Base-by-base conservation (phyloP, 2,113 vertebrate species). In the Calyptomena viridis region DNA sequence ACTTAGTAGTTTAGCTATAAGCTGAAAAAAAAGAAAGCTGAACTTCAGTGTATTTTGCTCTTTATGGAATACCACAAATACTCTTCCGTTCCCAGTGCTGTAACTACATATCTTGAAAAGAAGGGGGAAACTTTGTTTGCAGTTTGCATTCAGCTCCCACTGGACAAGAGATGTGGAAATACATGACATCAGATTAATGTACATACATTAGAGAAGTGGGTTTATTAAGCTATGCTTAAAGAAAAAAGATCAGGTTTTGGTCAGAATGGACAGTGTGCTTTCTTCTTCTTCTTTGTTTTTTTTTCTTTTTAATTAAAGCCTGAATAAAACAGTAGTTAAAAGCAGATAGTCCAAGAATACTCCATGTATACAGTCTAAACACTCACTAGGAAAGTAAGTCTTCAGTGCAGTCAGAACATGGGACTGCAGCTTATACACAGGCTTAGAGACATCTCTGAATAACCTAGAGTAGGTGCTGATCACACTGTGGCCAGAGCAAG, bases 401-500 rank as follows among this genome's bases (percentile, higher is more conserved):
- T 62, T 62, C 78, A 39, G 10, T 30, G 44, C 39, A 82, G 75
- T 44, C 42, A 81, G 44, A 47, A 24, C 42, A 20, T 1, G 20
- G 35, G 16, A 42, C 21, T 63, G 35, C n/a, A 50, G 47, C 31
- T 90, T 53, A 30, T 21, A 17, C 5, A 8, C 31, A 87, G 78
- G 33, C n/a, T 28, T 42, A 56, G 77, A 69, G 27, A 31, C 8
- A 46, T 33, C 23, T 74, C 64, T 56, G 35, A 62, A 22, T 0
- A 0, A 30, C 8, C 24, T 20, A 12, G 30, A 0, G 1, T 3
- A 75, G 11, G 12, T 53, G 28, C 72, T 56, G 22, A 31, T 7
- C 46, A 64, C 28, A 4, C 22, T 27, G 40, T 42, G 39, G 8
- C 23, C 72, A 90, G 49, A 88, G 24, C 16, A 52, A 39, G 12